These are phyloP conservation scores for Malurus leucopterus DNA, from an alignment of 2,797 vertebrate genomes.

Conservation along the genomic window DNA sequence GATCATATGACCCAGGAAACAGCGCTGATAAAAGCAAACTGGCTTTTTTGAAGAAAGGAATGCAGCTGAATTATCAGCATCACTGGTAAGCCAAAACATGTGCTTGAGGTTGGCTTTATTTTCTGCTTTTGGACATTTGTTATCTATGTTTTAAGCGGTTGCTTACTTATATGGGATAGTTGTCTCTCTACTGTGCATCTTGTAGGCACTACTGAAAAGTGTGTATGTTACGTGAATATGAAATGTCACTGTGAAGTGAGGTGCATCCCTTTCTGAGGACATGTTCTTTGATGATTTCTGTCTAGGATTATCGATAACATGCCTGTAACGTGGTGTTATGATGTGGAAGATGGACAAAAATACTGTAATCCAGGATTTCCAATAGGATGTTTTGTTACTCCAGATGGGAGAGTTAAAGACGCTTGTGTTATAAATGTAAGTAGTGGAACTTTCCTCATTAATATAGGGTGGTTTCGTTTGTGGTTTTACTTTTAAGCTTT, in stretches of 20 bases:
- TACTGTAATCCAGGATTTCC: slow-evolving; percentile 91
- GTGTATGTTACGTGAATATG: not conserved
- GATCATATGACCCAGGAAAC: slow-evolving; percentile 68
- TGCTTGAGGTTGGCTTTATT: not conserved
- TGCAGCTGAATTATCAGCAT: slow-evolving; percentile 90
- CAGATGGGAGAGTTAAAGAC: slow-evolving; percentile 79
- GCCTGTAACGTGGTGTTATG: slow-evolving; percentile 91
- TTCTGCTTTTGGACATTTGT: not conserved
- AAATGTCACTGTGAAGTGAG: not conserved
- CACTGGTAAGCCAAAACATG: slow-evolving; percentile 77
- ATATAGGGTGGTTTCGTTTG: not conserved
- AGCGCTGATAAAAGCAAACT: slow-evolving; percentile 70
- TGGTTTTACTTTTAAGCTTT: not conserved
- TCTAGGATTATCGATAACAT: slow-evolving; percentile 92
- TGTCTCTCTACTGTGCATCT: not conserved
- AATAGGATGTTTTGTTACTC: slow-evolving; percentile 84
- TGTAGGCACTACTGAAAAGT: not conserved
- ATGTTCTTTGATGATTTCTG: not conserved
- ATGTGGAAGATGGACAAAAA: slow-evolving; percentile 83
- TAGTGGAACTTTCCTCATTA: not conserved
- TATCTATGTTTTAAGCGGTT: not conserved
- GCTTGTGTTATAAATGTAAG: slow-evolving; percentile 89
- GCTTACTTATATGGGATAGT: not conserved
- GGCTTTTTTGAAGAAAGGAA: slow-evolving; percentile 89
- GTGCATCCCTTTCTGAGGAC: not conserved